Base-by-base conservation (phyloP, 2,888 invertebrate genomes). In the Acronicta leporina region DNA sequence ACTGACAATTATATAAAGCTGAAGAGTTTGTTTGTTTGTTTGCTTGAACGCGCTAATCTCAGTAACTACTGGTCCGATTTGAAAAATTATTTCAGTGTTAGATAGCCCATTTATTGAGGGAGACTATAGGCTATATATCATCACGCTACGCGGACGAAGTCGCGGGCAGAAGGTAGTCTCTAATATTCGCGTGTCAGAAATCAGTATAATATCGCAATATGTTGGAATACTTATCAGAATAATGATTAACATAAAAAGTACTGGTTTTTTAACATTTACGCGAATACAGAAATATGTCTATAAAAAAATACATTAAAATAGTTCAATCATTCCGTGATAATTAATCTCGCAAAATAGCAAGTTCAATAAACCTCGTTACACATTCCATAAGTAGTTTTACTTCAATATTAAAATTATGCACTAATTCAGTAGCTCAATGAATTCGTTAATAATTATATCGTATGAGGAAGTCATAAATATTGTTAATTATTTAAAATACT, bases 391-490 rank as follows among this genome's bases (percentile, higher is more conserved):
- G 38, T 38, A 38, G 38, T 38, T n/a, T 38, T n/a, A 38, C 20
- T 62, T 56, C 58, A 69, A 64, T 46, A 67, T 74, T 55, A 10
- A 65, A 76, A 74, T 47, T 55, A 72, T 68, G 47, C 56, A 72
- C 49, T 69, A 73, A 64, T 73, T 75, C 67, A 63, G 15, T 25
- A 33, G 16, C 54, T 65, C 43, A 35, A 2, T n/a, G 7, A 5
- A 46, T 55, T 14, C 40, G 4, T 13, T 33, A 68, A 51, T 56
- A 61, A 51, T 41, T 38, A 53, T 47, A 49, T 45, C 38, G 40
- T n/a, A 53, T 52, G 44, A 75, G 77, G 77, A 77, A 75, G 75
- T 71, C 50, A 15, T 77, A 75, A 77, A 73, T 68, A 68, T 44
- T n/a, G 45, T 56, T 73, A 77, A 77, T 75, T 68, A 71, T 57